Evolutionary conservation across 2,797 vertebrate species (phyloP).

Genomic region (Pantherophis vulpinus): DNA sequence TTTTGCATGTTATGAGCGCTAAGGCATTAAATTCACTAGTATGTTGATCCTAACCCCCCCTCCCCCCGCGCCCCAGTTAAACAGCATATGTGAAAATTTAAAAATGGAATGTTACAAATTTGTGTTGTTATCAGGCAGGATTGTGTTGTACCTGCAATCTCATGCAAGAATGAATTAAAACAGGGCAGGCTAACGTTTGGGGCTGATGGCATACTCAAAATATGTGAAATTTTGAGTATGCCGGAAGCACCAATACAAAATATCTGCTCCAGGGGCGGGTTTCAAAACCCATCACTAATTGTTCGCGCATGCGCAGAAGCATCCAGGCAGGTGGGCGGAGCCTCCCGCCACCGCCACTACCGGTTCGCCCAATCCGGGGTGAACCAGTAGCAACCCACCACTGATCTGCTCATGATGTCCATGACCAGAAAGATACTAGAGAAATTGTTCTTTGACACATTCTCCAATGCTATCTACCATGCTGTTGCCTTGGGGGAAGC

Average conservation of each 20-base stretch:
- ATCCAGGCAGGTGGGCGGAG: no score
- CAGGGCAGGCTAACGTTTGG: not conserved
- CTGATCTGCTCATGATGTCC: not conserved
- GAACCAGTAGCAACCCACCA: no score
- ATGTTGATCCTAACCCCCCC: not conserved
- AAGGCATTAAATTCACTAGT: not conserved
- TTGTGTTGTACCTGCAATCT: not conserved
- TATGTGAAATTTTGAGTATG: not conserved
- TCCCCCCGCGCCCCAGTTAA: not conserved
- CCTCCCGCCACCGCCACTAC: no score
- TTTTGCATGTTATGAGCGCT: constrained; percentile 7
- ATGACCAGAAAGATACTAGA: not conserved
- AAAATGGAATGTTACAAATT: not conserved
- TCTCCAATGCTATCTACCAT: not conserved
- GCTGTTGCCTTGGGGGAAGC: not conserved
- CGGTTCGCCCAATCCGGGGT: no score
- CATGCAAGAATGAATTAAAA: not conserved
- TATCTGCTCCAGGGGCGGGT: not conserved
- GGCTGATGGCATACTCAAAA: not conserved
- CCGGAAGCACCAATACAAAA: not conserved
- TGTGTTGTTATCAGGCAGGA: not conserved
- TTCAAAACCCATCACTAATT: no score
- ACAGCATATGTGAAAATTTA: not conserved
- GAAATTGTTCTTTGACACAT: not conserved
- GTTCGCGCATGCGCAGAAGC: no score